Evolutionary conservation across 1,140 invertebrate genomes (phyloP).

Genomic region (Tetranychus cinnabarinus): DNA sequence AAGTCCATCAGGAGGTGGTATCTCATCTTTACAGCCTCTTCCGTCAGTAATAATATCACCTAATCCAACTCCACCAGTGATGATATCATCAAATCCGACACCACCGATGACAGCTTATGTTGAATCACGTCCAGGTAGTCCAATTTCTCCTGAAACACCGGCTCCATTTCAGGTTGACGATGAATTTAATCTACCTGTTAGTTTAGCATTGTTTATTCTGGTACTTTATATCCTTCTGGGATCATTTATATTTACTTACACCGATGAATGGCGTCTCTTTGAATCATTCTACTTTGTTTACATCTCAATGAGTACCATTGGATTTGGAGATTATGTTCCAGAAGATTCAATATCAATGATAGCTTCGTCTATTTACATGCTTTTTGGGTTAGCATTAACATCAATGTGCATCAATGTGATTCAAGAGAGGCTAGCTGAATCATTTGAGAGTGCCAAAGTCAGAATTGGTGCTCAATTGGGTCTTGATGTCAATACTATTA

Average conservation of each 20-base stretch:
- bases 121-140: not conserved
- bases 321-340: constrained; percentile 72
- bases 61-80: not conserved
- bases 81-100: not conserved
- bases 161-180: constrained; percentile 38
- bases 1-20: not conserved
- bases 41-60: not conserved
- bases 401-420: constrained; percentile 94
- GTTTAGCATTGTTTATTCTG: constrained; percentile 53
- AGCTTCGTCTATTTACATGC: constrained; percentile 67
- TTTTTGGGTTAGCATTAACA: constrained; percentile 77
- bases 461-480: constrained; percentile 67
- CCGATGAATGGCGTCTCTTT: constrained; percentile 56
- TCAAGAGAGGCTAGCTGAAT: constrained; percentile 53
- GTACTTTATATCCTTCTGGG: constrained; percentile 61
- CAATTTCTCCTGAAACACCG: not conserved
- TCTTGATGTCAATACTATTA: constrained; percentile 37
- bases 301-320: constrained; percentile 79
- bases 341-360: constrained; percentile 72
- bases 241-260: constrained; percentile 49
- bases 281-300: constrained; percentile 84
- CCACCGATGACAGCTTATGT: constrained; percentile 21
- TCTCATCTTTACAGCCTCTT: not conserved
- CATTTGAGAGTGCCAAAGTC: constrained; percentile 54
- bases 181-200: constrained; percentile 74